Percentiles rank a stretch among this genome's conserved stretches.
phyloP scores from a whole-genome alignment of 2,888 invertebrate genomes.

The Emmelina monodactyla region DNA sequence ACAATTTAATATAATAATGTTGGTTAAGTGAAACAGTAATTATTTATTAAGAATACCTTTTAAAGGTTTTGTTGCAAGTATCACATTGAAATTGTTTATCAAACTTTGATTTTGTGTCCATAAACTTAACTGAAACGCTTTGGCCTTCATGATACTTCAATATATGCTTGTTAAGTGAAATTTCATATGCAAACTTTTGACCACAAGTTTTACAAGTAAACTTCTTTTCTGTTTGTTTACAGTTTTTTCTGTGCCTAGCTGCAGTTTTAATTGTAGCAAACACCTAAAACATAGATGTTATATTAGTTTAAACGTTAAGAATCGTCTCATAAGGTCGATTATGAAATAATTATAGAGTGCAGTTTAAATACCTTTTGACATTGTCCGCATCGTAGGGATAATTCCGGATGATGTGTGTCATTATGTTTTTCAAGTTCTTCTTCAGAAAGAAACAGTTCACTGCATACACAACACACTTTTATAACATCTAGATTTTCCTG shows the following conservation, averaged over 20 bases:
- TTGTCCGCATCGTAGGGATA: conserved; percentile 54
- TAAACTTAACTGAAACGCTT: conserved; percentile 46
- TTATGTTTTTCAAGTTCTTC: conserved; percentile 38
- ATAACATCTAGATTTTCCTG: conserved; percentile 18
- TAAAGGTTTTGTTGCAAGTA: conserved; percentile 21
- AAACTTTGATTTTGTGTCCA: conserved; percentile 23
- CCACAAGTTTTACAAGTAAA: conserved; percentile 45
- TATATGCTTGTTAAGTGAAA: conserved; percentile 56
- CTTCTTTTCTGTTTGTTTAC: conserved; percentile 39
- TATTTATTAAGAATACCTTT: too few relatives aligned
- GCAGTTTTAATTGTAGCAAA: conserved; percentile 60
- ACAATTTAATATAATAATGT: too few relatives aligned
- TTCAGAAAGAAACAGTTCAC: conserved; percentile 33
- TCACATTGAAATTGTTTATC: conserved; percentile 57
- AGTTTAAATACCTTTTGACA: conserved; percentile 49
- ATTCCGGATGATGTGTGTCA: conserved; percentile 50
- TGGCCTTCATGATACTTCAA: conserved; percentile 46
- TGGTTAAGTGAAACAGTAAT: too few relatives aligned
- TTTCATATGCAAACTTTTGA: conserved; percentile 48
- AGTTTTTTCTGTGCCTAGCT: conserved; percentile 48
- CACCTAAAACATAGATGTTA: conserved; percentile 13
- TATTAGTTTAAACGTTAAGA: background rate
- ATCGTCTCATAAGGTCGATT: background rate
- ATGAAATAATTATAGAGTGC: background rate
- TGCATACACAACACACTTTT: conserved; percentile 33